Conservation (phyloP, 1,140 invertebrate species). For the Drosophila persimilis region DNA sequence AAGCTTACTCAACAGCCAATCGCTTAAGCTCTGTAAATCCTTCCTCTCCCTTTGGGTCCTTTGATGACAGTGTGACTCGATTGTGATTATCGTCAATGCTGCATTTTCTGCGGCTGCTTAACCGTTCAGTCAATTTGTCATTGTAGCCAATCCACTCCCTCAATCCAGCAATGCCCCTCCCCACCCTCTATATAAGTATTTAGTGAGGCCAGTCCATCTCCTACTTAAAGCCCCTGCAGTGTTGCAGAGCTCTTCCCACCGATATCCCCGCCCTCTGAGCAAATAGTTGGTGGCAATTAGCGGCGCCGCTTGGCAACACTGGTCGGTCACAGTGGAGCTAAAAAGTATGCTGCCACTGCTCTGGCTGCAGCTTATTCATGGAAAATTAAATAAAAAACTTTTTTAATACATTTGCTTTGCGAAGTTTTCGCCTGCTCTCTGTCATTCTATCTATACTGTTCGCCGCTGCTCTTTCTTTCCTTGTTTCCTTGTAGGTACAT, state of each 20-base stretch:
- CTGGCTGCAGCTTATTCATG: constrained; percentile 48
- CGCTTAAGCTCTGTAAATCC: not conserved
- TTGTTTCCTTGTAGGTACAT: not conserved
- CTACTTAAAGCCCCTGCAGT: too few relatives aligned
- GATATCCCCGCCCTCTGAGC: not conserved
- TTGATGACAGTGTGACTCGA: constrained; percentile 8
- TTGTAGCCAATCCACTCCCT: constrained; percentile 40
- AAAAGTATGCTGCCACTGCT: constrained; percentile 35
- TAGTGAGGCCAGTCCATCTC: too few relatives aligned
- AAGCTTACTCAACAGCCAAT: too few relatives aligned
- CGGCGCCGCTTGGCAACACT: constrained; percentile 13
- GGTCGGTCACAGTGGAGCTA: constrained; percentile 30
- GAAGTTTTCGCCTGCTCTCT: constrained; percentile 16
- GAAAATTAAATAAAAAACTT: constrained; percentile 77
- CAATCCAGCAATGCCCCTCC: not conserved
- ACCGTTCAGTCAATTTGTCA: constrained; percentile 43
- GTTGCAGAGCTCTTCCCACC: too few relatives aligned
- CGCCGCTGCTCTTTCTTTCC: not conserved
- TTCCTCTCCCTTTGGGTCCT: not conserved
- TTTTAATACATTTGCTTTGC: constrained; percentile 75
- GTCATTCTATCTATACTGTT: constrained; percentile 14
- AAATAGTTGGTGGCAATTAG: constrained; percentile 73
- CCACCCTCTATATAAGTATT: too few relatives aligned
- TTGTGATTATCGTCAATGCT: constrained; percentile 16
- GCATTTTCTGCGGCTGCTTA: constrained; percentile 21